Percentiles rank a stretch among this genome's conserved stretches.
Evolutionary conservation across 2,113 vertebrate genomes (phyloP).

Genomic region (Dascyllus trimaculatus): DNA sequence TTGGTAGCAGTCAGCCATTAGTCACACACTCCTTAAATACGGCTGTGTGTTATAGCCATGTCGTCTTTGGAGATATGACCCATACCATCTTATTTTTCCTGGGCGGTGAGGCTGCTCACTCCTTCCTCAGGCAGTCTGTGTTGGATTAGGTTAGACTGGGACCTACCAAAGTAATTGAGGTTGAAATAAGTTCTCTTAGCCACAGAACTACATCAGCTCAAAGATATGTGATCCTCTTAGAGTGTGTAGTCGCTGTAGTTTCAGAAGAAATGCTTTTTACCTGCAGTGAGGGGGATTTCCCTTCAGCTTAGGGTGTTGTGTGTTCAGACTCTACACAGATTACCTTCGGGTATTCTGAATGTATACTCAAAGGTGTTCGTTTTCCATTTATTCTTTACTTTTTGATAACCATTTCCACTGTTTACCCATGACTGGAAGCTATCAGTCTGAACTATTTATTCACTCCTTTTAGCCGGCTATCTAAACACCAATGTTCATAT

Average conservation of each 20-base stretch:
- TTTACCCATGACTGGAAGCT: too few species aligned
- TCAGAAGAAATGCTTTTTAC: slow-evolving; percentile 39
- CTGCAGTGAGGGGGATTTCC: slow-evolving; percentile 51
- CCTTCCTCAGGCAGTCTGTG: slow-evolving; percentile 8
- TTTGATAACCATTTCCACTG: too few species aligned
- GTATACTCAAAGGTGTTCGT: too few species aligned
- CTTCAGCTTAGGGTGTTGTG: slow-evolving; percentile 7
- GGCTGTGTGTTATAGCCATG: slow-evolving; percentile 47
- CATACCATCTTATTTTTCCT: slow-evolving; percentile 28
- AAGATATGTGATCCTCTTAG: slow-evolving; percentile 47
- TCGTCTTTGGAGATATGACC: slow-evolving; percentile 29
- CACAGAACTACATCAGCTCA: slow-evolving; percentile 44
- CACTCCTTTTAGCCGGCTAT: too few species aligned
- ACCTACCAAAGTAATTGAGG: slow-evolving; percentile 54
- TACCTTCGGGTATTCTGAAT: too few species aligned
- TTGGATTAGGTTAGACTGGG: slow-evolving; percentile 44
- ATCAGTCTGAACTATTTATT: too few species aligned
- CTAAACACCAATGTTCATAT: too few species aligned
- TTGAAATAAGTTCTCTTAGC: slow-evolving; percentile 40
- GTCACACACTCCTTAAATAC: slow-evolving; percentile 53
- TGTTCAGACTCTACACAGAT: too few species aligned
- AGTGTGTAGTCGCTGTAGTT: slow-evolving; percentile 34
- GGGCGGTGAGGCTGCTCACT: slow-evolving; percentile 27
- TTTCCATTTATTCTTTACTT: too few species aligned
- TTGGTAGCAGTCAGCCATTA: slow-evolving; percentile 58